Conservation (phyloP, 1,140 invertebrate genomes). For the Tetramorium parvispinum region DNA sequence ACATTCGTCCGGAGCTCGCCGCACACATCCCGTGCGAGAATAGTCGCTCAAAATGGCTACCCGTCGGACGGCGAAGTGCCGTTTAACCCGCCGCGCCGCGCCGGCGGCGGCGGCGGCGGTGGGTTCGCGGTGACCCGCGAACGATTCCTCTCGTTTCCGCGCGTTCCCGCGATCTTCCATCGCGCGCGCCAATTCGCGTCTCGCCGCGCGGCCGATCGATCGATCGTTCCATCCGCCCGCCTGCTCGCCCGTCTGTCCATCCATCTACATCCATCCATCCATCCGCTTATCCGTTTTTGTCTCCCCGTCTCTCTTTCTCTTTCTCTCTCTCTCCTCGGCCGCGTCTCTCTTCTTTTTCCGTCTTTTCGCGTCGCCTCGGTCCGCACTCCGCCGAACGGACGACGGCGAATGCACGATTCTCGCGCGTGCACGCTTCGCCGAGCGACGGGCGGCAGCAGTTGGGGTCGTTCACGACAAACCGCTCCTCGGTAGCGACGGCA, state of each 20-base stretch:
- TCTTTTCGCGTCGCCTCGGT: conserved; percentile 26
- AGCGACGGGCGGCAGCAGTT: conserved; percentile 63
- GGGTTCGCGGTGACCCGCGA: conserved; percentile 17
- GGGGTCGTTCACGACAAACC: conserved; percentile 60
- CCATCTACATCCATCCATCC: neutral
- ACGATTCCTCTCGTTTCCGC: neutral
- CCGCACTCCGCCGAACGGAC: conserved; percentile 3
- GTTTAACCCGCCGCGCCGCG: neutral
- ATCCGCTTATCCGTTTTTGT: neutral
- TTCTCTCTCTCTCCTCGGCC: neutral
- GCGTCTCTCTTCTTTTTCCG: neutral
- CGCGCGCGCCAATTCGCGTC: conserved; percentile 38
- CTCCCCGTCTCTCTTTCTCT: neutral
- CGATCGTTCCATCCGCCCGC: conserved; percentile 12
- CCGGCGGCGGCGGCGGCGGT: neutral
- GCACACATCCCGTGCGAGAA: neutral
- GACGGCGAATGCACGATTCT: conserved; percentile 25
- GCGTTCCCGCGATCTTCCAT: conserved; percentile 16
- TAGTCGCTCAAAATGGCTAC: conserved; percentile 51
- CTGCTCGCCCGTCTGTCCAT: neutral
- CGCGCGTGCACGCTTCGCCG: conserved; percentile 49
- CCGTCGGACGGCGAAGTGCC: conserved; percentile 44
- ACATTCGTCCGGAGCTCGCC: neutral
- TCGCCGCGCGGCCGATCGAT: conserved; percentile 35
- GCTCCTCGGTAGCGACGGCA: conserved; percentile 72